phyloP scores from a whole-genome alignment of 2,113 vertebrate genomes.

The Lipophrys pholis region DNA sequence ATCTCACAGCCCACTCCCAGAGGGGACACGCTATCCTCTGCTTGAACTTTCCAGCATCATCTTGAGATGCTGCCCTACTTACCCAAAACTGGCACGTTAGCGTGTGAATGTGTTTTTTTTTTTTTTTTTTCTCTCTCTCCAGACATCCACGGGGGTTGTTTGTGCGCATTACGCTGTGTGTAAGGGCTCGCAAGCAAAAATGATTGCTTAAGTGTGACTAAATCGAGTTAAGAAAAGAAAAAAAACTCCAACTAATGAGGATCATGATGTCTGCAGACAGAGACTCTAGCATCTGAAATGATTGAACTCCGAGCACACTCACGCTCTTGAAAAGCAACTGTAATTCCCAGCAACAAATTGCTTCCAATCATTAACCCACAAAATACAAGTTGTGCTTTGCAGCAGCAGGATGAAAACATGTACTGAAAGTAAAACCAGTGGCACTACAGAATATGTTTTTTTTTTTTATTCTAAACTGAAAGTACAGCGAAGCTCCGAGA shows the following conservation, averaged over 20 bases:
- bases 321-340: constrained; percentile 9
- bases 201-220: constrained; percentile 65
- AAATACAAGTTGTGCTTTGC: constrained; percentile 15
- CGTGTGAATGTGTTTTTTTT: constrained; percentile 18
- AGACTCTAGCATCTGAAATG: constrained; percentile 14
- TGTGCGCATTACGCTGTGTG: constrained; percentile 19
- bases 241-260: constrained; percentile 58
- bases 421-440: neutral
- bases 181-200: constrained; percentile 14
- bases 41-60: constrained; percentile 58
- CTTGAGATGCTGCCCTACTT: constrained; percentile 71
- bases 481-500: constrained; percentile 31
- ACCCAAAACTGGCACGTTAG: constrained; percentile 32
- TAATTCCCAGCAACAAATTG: constrained; percentile 23
- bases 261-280: constrained; percentile 59
- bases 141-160: constrained; percentile 40
- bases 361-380: constrained; percentile 32
- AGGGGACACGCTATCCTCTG: constrained; percentile 65
- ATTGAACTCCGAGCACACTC: neutral
- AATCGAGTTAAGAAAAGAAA: constrained; percentile 52
- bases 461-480: constrained; percentile 26
- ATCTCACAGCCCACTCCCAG: constrained; percentile 56
- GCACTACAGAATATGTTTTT: constrained; percentile 21
- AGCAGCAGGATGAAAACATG: neutral
- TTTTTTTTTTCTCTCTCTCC: neutral